Base-by-base conservation (phyloP, 2,113 vertebrate genomes). In the Gadus macrocephalus region DNA sequence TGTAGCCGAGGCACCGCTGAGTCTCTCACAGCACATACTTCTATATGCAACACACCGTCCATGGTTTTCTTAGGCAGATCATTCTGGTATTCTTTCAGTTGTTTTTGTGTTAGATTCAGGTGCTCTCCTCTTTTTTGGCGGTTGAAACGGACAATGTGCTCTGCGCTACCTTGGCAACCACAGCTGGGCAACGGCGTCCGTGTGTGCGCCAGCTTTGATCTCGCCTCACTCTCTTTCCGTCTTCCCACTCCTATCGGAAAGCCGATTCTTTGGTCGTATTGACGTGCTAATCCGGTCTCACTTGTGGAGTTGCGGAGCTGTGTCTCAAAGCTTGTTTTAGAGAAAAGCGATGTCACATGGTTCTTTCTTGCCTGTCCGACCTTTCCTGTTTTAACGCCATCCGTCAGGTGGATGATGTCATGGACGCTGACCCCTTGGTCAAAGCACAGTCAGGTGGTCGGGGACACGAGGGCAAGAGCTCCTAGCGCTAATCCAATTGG, bases 191-290 rank as follows among this genome's bases (percentile, higher is more conserved):
- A 35, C 31, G 31, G 31, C 31, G 31, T 35, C 31, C 53, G 9
- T 55, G 53, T 55, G 53, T 55, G 5, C 5, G 7, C 63, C 74
- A 25, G 66, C 82, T 89, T 86, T 86, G 80, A 89, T 87, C 17
- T 8, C 81, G 81, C 63, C 4, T 61, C 28, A n/a, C 5, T 56
- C 71, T 75, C 20, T 38, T 74, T 84, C 31, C 31, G 31, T 35
- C 31, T 35, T 35, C 31, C 31, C 31, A 35, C 31, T 5, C 53
- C 70, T 73, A 64, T 16, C 20, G 58, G 70, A 75, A 68, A 53
- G 53, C 53, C 75, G 84, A 80, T 77, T 75, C 67, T 76, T 42
- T 19, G 66, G 67, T 76, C 77, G 80, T 84, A 81, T 70, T 70
- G 73, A 55, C 53, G 16, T 55, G 6, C 53, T 35, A 3, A 27